Conservation (phyloP, 1,140 invertebrate genomes). For the Ericerus pela region DNA sequence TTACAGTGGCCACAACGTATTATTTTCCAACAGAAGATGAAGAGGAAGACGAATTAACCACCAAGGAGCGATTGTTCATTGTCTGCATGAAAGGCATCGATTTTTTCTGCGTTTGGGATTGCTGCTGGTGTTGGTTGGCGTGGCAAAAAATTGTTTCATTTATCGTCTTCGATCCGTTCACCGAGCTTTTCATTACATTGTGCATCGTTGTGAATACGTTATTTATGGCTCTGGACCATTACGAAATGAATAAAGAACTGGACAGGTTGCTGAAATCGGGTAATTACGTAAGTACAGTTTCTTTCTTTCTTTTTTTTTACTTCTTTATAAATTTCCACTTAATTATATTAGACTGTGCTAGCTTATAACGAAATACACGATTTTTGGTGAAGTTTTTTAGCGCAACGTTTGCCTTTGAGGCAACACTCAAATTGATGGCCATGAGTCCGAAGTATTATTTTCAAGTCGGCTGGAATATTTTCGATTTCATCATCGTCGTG, state of each 20-base stretch:
- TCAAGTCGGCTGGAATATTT: conserved; percentile 98
- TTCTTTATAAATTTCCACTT: background rate
- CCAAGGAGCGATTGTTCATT: conserved; percentile 68
- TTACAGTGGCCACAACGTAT: conserved; percentile 66
- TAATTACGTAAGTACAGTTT: conserved; percentile 70
- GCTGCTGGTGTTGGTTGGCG: conserved; percentile 78
- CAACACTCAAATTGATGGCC: conserved; percentile 85
- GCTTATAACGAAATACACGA: background rate
- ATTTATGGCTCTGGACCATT: conserved; percentile 95
- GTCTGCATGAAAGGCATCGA: conserved; percentile 64
- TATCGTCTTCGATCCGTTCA: conserved; percentile 93
- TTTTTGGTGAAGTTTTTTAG: conserved; percentile 76
- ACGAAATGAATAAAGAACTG: conserved; percentile 80
- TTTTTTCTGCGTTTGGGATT: conserved; percentile 93
- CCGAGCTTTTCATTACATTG: conserved; percentile 93
- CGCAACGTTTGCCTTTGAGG: conserved; percentile 92
- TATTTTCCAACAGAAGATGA: conserved; percentile 67
- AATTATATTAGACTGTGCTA: background rate
- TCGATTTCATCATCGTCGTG: conserved; percentile 95
- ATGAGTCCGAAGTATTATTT: conserved; percentile 96
- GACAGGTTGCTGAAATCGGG: conserved; percentile 71
- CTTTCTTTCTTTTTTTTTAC: conserved; percentile 16
- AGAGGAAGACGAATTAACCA: conserved; percentile 75
- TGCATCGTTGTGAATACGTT: conserved; percentile 96
- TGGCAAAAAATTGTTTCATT: conserved; percentile 79